phyloP scores from a whole-genome alignment of 2,888 invertebrate genomes.

The Lottia scabra region DNA sequence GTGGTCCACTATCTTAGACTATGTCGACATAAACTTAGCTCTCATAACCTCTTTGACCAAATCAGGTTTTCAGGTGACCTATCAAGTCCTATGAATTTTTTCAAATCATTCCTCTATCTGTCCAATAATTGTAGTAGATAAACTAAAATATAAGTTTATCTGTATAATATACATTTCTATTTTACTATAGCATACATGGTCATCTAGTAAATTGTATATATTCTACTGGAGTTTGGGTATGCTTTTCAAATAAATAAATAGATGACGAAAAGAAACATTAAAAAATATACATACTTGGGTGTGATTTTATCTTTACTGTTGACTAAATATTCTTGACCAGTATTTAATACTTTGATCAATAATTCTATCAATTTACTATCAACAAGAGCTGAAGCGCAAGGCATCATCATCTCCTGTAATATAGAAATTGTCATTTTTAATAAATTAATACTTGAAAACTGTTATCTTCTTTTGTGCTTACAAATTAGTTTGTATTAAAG shows the following conservation, averaged over 20 bases:
- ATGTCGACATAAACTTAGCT: too few species aligned
- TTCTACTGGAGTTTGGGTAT: background rate
- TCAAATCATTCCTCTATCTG: background rate
- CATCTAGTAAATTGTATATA: background rate
- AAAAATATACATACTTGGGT: conserved; percentile 59
- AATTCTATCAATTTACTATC: conserved; percentile 63
- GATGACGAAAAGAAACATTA: too few species aligned
- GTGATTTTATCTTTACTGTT: conserved; percentile 56
- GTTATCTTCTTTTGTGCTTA: too few species aligned
- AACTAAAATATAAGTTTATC: background rate
- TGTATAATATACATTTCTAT: background rate
- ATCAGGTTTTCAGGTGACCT: too few species aligned
- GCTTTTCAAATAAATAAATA: background rate
- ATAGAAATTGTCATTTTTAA: too few species aligned
- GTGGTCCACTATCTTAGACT: too few species aligned
- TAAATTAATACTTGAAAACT: too few species aligned
- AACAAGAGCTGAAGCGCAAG: conserved; percentile 75
- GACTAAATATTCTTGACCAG: conserved; percentile 63
- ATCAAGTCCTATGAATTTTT: too few species aligned
- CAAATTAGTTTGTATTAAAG: too few species aligned
- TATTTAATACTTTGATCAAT: conserved; percentile 65
- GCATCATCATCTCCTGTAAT: conserved; percentile 77
- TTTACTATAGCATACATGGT: conserved; percentile 5
- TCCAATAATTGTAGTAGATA: background rate
- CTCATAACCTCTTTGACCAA: too few species aligned